Evolutionary conservation across 2,888 invertebrate genomes (phyloP), one percentile per base, ranked within the genome.

Genomic region (Hololepta plana): DNA sequence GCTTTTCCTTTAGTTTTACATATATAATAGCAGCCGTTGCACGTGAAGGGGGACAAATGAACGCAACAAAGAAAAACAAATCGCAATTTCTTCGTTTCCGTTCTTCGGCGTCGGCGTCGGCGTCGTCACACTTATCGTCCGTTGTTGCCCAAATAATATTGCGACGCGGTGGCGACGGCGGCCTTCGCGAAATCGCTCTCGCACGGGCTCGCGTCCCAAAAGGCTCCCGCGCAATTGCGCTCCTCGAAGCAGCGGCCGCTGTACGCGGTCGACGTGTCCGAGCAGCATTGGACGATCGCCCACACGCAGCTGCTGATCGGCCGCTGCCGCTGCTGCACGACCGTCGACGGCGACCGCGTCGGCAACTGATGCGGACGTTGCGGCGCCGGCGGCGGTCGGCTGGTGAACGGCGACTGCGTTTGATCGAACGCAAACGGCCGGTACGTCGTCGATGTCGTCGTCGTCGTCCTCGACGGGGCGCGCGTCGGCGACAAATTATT

Each of bases 231-330:
- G 45, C 82, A 84, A 4, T 70, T 67, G 27, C 73, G 51, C 5
- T 62, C 54, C 47, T 80, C 80, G 32, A 82, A 82, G 45, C 82
- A 84, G 8, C 46, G 51, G 35, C 60, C 58, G 3, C 59, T 51
- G 25, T 66, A 51, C 8, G 56, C 49, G 31, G 52, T 53, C n/a
- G 52, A 52, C 1, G 53, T 49, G 2, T 54, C 49, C 2, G 67
- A 57, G 42, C 82, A 82, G 43, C 82, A 84, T 2, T 71, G 66
- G 4, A 77, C 54, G 25, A 81, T 73, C 0, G 81, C 81, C 67
- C 75, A 71, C 1, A 74, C 68, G 41, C 82, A 82, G 2, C 63
- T 60, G 57, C 12, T 57, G 26, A 48, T 42, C 16, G 5, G 20
- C 15, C 11, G 16, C 16, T 8, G 12, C 9, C 4, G 25, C 6